Conservation (phyloP, 2,797 vertebrate genomes). For the Paratrypauchen microcephalus region DNA sequence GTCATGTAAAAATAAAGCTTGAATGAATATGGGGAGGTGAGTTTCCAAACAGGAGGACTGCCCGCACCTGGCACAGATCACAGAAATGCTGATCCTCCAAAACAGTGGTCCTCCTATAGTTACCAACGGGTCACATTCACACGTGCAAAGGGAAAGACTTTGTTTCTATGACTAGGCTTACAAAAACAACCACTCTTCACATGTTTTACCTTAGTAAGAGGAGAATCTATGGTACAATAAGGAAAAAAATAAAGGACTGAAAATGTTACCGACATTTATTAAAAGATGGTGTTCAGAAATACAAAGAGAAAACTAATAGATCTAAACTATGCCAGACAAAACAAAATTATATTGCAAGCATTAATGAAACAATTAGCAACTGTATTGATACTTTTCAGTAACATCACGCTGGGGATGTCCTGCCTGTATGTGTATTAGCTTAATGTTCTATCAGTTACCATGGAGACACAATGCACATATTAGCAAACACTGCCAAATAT, state of each 20-base stretch:
- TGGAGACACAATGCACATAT: too few relatives aligned
- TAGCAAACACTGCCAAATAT: too few relatives aligned
- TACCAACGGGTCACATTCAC: conserved; percentile 13
- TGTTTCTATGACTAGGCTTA: not conserved
- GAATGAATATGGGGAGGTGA: conserved; percentile 31
- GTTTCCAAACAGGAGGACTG: conserved; percentile 50
- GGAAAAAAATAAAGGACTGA: not conserved
- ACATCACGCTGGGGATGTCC: too few relatives aligned
- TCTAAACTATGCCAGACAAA: too few relatives aligned
- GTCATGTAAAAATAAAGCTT: not conserved
- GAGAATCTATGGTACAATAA: not conserved
- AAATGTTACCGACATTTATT: not conserved
- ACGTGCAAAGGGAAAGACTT: conserved; percentile 3
- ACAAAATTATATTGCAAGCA: too few relatives aligned
- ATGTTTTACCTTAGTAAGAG: not conserved
- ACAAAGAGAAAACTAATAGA: too few relatives aligned
- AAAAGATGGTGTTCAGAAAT: not conserved
- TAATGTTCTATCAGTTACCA: too few relatives aligned
- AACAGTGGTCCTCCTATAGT: conserved; percentile 43
- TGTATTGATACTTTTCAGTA: too few relatives aligned
- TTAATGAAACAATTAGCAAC: too few relatives aligned
- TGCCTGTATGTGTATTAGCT: too few relatives aligned
- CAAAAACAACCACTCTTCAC: not conserved
- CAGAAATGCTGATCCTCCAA: conserved; percentile 43
- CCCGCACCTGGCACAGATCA: conserved; percentile 49